A percentile compares a stretch with the other conserved stretches of the same genome.
Conservation (phyloP, 1,140 invertebrate genomes). For the Conus ventricosus region DNA sequence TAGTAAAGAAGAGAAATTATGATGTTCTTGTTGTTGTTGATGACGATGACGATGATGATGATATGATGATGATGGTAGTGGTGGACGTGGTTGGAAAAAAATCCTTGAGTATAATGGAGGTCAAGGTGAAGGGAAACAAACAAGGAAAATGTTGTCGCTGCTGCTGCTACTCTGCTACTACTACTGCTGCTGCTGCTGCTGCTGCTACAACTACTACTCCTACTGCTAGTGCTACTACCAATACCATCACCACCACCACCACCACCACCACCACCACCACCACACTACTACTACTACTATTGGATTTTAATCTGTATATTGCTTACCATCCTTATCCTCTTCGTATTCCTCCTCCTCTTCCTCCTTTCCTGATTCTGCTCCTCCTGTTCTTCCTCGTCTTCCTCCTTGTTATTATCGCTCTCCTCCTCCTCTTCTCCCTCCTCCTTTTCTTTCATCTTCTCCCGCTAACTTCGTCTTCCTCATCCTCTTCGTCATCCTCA, state of each 20-base stretch:
- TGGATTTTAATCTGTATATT: no score
- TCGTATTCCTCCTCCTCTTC: conserved; percentile 3
- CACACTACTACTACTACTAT: conserved; percentile 11
- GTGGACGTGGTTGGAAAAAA: no score
- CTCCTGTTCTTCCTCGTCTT: neutral
- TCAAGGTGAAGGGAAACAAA: neutral
- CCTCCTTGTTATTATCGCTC: neutral
- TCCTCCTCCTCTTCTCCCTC: no score
- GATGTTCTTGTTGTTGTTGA: no score
- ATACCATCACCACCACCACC: neutral
- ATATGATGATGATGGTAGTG: no score
- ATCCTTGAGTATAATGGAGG: no score
- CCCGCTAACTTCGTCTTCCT: no score
- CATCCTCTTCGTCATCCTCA: neutral
- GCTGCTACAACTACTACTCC: conserved; percentile 10
- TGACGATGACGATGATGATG: no score
- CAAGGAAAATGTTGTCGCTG: neutral
- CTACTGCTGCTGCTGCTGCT: neutral
- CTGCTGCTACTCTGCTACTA: neutral
- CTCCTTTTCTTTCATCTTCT: no score
- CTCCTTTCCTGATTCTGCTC: neutral
- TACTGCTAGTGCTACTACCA: conserved; percentile 21
- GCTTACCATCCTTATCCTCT: no score
- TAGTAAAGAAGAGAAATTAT: no score
- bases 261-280: neutral